Conservation (phyloP, 2,888 invertebrate genomes). For the Cyclophora punctaria region DNA sequence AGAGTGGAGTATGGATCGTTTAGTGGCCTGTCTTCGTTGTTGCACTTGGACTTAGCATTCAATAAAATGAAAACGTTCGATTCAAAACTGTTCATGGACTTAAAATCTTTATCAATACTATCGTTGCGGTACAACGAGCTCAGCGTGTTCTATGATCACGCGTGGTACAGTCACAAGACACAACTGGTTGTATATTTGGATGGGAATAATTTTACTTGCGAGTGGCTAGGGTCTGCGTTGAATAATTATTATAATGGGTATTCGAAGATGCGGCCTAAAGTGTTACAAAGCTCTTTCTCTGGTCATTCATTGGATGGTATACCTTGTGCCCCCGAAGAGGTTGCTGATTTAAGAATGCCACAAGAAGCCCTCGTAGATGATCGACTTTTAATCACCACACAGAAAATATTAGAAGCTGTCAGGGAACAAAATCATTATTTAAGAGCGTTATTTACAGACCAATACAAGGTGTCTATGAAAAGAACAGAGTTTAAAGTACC, state of each 20-base stretch:
- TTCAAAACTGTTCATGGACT: constrained; percentile 48
- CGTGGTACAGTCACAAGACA: constrained; percentile 46
- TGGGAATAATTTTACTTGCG: constrained; percentile 50
- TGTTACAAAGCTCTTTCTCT: constrained; percentile 18
- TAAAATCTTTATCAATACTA: constrained; percentile 39
- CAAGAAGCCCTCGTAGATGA: constrained; percentile 36
- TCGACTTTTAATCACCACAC: constrained; percentile 43
- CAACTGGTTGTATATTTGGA: constrained; percentile 47
- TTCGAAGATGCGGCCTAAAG: constrained; percentile 46
- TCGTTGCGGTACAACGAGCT: constrained; percentile 46
- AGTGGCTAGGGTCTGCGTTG: constrained; percentile 49
- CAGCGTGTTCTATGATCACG: constrained; percentile 35
- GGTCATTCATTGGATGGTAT: constrained; percentile 50
- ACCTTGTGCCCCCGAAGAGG: constrained; percentile 34
- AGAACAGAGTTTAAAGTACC: too few relatives aligned
- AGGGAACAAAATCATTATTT: constrained; percentile 48
- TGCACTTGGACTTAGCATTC: constrained; percentile 34
- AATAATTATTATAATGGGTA: constrained; percentile 50
- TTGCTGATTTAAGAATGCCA: constrained; percentile 15
- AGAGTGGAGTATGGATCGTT: constrained; percentile 50
- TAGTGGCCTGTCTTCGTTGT: constrained; percentile 35
- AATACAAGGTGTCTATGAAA: too few relatives aligned
- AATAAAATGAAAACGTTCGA: constrained; percentile 44
- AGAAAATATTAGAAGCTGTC: constrained; percentile 56
- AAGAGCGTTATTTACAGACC: constrained; percentile 5